Conservation (phyloP, 2,113 vertebrate species). For the Sphyrna mokarran region DNA sequence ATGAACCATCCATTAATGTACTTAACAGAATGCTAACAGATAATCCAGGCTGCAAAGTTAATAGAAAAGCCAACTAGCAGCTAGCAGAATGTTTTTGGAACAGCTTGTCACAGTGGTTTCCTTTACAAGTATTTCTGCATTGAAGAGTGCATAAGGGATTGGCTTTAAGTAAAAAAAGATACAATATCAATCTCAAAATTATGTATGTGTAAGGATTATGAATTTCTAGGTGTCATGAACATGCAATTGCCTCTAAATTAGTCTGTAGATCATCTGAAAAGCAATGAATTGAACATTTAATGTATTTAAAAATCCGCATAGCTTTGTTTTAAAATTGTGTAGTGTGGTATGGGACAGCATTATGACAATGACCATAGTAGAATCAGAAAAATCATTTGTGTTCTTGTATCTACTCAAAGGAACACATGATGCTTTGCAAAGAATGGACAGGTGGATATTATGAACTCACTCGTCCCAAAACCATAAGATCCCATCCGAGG, state of each 20-base stretch:
- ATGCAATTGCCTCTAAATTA: neutral
- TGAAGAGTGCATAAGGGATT: neutral
- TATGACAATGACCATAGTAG: neutral
- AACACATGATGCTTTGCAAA: neutral
- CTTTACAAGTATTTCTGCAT: neutral
- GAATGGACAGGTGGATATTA: neutral
- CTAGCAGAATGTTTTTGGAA: neutral
- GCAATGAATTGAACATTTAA: neutral
- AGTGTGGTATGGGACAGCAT: neutral
- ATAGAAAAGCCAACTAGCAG: neutral
- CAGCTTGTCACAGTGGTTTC: neutral
- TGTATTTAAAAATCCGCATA: neutral
- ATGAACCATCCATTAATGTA: neutral
- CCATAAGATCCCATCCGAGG: too few relatives aligned
- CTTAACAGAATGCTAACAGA: neutral
- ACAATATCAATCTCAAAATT: neutral
- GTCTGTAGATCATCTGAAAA: neutral
- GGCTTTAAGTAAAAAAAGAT: neutral
- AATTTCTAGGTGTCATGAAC: neutral
- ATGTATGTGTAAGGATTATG: neutral
- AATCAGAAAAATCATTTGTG: neutral
- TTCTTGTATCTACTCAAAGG: neutral
- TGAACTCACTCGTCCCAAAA: too few relatives aligned
- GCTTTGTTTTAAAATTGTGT: neutral
- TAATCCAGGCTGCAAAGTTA: neutral